Percentiles rank a stretch among this genome's conserved stretches.
Evolutionary conservation across 2,797 vertebrate genomes (phyloP).

Genomic region (Australoheros facetus): DNA sequence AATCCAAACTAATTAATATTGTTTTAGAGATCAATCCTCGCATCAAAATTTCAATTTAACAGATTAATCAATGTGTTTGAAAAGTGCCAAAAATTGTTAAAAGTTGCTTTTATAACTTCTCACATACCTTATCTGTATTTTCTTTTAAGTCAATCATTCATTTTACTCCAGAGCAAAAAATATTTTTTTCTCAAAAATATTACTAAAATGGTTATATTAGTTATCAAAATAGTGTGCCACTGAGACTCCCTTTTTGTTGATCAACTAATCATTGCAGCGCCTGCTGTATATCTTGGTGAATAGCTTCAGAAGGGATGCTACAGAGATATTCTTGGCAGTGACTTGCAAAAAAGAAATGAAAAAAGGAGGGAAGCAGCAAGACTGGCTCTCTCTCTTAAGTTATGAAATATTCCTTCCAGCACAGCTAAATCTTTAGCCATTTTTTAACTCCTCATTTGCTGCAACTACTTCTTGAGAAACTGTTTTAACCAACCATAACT

Average conservation of each 20-base stretch:
- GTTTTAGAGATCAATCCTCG: background rate
- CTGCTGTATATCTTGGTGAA: background rate
- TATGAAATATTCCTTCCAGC: background rate
- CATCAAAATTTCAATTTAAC: background rate
- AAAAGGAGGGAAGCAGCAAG: background rate
- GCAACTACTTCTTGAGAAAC: background rate
- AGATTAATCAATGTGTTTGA: background rate
- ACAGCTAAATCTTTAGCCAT: background rate
- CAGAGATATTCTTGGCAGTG: background rate
- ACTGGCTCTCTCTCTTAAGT: background rate
- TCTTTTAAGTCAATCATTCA: background rate
- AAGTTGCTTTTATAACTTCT: background rate
- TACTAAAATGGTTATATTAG: background rate
- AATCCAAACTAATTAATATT: background rate
- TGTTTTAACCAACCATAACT: background rate
- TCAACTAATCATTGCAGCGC: background rate
- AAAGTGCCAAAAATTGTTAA: background rate
- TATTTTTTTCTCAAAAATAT: background rate
- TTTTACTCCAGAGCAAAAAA: background rate
- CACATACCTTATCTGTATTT: background rate
- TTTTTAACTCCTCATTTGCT: background rate
- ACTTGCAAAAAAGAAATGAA: constrained; percentile 1
- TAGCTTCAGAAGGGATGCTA: background rate
- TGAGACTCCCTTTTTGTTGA: background rate
- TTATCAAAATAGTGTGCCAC: background rate